phyloP scores from a whole-genome alignment of 2,113 vertebrate genomes.

The Sinocyclocheilus grahami region DNA sequence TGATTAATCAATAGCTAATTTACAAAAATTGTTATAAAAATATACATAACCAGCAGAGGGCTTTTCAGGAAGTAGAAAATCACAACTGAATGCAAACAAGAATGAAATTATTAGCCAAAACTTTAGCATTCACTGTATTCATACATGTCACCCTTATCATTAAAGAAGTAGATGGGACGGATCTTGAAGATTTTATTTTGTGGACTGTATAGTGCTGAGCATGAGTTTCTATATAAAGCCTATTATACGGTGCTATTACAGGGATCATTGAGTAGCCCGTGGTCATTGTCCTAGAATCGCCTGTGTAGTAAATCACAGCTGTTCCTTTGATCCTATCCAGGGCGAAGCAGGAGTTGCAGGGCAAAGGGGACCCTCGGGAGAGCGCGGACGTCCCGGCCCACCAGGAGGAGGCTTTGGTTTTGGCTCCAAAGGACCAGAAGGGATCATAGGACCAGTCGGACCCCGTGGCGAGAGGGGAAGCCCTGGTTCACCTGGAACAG shows the following conservation, averaged over 20 bases:
- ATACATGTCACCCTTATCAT: not conserved
- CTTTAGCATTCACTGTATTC: not conserved
- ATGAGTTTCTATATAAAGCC: not conserved
- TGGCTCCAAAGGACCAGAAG: slow-evolving; percentile 83
- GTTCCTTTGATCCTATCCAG: slow-evolving; percentile 64
- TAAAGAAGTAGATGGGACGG: not conserved
- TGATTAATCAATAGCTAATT: slow-evolving; percentile 20
- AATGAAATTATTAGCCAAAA: not conserved
- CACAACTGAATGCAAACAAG: not conserved
- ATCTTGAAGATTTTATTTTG: not conserved
- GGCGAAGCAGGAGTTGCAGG: slow-evolving; percentile 85
- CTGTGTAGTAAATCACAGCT: slow-evolving; percentile 11
- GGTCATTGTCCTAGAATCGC: not conserved
- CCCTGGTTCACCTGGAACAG: slow-evolving; percentile 77
- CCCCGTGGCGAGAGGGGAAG: slow-evolving; percentile 88
- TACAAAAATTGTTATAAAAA: not conserved
- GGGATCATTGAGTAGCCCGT: slow-evolving; percentile 1
- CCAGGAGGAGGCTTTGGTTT: slow-evolving; percentile 78
- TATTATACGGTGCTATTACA: not conserved
- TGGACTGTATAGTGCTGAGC: not conserved
- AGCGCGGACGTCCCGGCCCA: slow-evolving; percentile 88
- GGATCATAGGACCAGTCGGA: slow-evolving; percentile 82
- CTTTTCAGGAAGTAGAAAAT: not conserved
- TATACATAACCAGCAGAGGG: not conserved
- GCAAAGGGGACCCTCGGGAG: slow-evolving; percentile 82